These are phyloP conservation scores for Calliscelio sp. DNA, from an alignment of 2,888 invertebrate genomes.

Conservation along the genomic window DNA sequence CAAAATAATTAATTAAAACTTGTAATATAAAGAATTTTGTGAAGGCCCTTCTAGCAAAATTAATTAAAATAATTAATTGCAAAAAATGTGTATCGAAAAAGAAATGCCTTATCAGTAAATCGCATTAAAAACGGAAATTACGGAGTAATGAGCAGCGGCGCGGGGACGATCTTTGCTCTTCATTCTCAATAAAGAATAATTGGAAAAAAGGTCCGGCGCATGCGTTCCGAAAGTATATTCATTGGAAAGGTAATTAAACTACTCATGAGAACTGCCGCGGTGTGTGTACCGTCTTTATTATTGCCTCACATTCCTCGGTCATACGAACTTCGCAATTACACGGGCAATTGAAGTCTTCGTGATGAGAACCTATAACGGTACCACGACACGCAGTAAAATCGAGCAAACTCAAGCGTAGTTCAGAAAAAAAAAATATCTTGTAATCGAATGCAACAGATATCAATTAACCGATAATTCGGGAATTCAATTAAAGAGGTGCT, in stretches of 20 bases:
- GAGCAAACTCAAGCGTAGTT: too few species aligned
- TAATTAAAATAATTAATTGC: too few species aligned
- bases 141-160: constrained; percentile 37
- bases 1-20: constrained; percentile 42
- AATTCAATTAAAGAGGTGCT: constrained; percentile 53
- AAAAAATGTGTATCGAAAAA: constrained; percentile 37
- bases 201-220: constrained; percentile 42
- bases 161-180: constrained; percentile 45
- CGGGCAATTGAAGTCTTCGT: constrained; percentile 80
- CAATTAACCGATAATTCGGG: constrained; percentile 52
- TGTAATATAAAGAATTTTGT: too few species aligned
- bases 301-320: constrained; percentile 70
- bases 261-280: constrained; percentile 70
- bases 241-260: constrained; percentile 66
- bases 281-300: constrained; percentile 72
- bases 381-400: constrained; percentile 57
- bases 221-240: constrained; percentile 55
- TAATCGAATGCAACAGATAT: constrained; percentile 16
- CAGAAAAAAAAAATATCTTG: too few species aligned
- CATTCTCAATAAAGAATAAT: constrained; percentile 60
- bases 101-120: constrained; percentile 48
- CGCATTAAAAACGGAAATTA: constrained; percentile 55
- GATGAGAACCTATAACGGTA: constrained; percentile 68
- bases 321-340: constrained; percentile 79
- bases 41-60: too few species aligned